Conservation (phyloP, 2,888 invertebrate genomes). For the Elegia similella region DNA sequence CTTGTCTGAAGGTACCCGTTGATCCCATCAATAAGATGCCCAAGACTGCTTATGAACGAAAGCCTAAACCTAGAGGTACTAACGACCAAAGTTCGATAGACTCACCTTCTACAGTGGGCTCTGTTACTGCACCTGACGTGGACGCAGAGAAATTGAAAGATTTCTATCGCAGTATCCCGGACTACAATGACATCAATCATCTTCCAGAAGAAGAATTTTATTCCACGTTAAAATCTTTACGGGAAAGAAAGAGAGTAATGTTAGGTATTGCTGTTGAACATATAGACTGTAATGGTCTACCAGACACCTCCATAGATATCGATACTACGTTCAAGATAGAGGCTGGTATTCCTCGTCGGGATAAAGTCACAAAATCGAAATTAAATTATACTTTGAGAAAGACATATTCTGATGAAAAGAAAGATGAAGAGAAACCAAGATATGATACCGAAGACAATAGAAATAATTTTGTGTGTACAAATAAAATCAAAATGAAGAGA, state of each 20-base stretch:
- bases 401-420: slow-evolving; percentile 36
- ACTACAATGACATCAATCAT: slow-evolving; percentile 89
- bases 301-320: slow-evolving; percentile 30
- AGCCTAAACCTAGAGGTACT: slow-evolving; percentile 45
- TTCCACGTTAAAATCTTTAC: slow-evolving; percentile 84
- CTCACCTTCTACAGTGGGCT: slow-evolving; percentile 53
- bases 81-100: slow-evolving; percentile 62
- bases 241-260: slow-evolving; percentile 83
- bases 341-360: slow-evolving; percentile 25
- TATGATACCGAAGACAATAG: slow-evolving; percentile 22
- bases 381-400: slow-evolving; percentile 29
- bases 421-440: slow-evolving; percentile 27
- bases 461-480: slow-evolving; percentile 24
- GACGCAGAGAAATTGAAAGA: slow-evolving; percentile 84
- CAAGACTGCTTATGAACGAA: slow-evolving; percentile 85
- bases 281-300: slow-evolving; percentile 44
- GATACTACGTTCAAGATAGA: slow-evolving; percentile 35
- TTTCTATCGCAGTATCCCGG: slow-evolving; percentile 90
- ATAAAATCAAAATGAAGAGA: slow-evolving; percentile 40
- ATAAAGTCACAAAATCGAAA: slow-evolving; percentile 32
- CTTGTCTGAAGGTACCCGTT: slow-evolving; percentile 86
- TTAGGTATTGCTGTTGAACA: slow-evolving; percentile 58
- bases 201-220: slow-evolving; percentile 89
- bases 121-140: slow-evolving; percentile 54
- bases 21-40: slow-evolving; percentile 88